These are phyloP conservation scores for Aphyosemion australe DNA, from an alignment of 2,113 vertebrate species.

Conservation along the genomic window DNA sequence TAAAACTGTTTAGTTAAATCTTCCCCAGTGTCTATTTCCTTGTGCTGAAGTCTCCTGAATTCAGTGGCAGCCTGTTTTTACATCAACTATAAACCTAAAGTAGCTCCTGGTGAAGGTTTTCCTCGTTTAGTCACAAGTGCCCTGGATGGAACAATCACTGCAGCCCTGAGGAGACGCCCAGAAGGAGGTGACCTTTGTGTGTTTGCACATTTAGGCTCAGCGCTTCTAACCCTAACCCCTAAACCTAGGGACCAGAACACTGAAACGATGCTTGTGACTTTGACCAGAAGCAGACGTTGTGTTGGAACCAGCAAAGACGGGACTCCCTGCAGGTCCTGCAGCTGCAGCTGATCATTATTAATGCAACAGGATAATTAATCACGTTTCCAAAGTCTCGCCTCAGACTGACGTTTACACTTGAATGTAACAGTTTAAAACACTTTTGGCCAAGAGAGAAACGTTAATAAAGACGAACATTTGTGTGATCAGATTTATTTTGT, in stretches of 20 bases:
- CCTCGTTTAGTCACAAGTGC: constrained; percentile 77
- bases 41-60: constrained; percentile 22
- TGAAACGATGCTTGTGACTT: too few species aligned
- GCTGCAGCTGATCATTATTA: constrained; percentile 25
- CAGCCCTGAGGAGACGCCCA: neutral
- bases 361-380: constrained; percentile 35
- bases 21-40: constrained; percentile 38
- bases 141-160: constrained; percentile 63
- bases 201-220: constrained; percentile 55
- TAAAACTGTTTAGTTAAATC: constrained; percentile 20
- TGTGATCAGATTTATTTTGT: constrained; percentile 52
- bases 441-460: constrained; percentile 62
- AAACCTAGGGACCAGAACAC: constrained; percentile 31
- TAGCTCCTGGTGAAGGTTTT: constrained; percentile 57
- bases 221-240: constrained; percentile 2
- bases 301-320: constrained; percentile 55
- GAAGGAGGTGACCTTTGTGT: constrained; percentile 10
- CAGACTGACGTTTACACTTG: constrained; percentile 77
- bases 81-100: constrained; percentile 37
- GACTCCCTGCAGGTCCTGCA: constrained; percentile 49
- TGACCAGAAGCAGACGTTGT: constrained; percentile 47
- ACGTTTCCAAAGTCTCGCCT: constrained; percentile 67
- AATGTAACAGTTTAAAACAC: constrained; percentile 72
- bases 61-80: constrained; percentile 36
- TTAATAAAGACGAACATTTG: constrained; percentile 51